A percentile compares a stretch with the other conserved stretches of the same genome.
These are phyloP conservation scores for Eupsittula cactorum DNA, from an alignment of 2,113 vertebrate species.

Conservation along the genomic window DNA sequence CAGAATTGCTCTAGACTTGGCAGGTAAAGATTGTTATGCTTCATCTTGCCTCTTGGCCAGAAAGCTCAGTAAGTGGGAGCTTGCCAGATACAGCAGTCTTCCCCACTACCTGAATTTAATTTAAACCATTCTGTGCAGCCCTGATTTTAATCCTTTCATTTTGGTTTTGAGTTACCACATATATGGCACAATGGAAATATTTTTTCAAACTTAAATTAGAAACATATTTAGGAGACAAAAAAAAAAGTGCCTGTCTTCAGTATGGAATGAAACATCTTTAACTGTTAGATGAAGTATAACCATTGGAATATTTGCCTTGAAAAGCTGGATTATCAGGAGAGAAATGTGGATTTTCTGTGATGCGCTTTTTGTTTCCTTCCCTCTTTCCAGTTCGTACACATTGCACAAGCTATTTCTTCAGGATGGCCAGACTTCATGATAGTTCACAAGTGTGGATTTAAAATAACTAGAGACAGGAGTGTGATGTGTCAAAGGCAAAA, in stretches of 20 bases:
- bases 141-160: constrained; percentile 81
- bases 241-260: constrained; percentile 47
- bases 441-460: not conserved
- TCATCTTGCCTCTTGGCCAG: constrained; percentile 68
- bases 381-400: not conserved
- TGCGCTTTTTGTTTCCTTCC: not conserved
- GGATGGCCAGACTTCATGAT: not conserved
- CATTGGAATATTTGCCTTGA: constrained; percentile 26
- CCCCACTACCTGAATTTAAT: constrained; percentile 83
- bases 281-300: constrained; percentile 56
- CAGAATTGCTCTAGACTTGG: constrained; percentile 51
- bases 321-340: not conserved
- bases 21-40: constrained; percentile 63
- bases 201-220: constrained; percentile 81
- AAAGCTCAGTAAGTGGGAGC: constrained; percentile 52
- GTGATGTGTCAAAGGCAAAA: not conserved
- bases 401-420: not conserved
- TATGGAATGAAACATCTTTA: constrained; percentile 73
- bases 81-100: constrained; percentile 71
- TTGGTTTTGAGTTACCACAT: constrained; percentile 81
- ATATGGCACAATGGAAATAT: constrained; percentile 82
- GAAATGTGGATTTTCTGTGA: not conserved
- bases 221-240: constrained; percentile 74
- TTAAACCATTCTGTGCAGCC: constrained; percentile 80
- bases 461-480: not conserved